Conservation (phyloP, 2,888 invertebrate species). For the Hydrotaea diabolus region DNA sequence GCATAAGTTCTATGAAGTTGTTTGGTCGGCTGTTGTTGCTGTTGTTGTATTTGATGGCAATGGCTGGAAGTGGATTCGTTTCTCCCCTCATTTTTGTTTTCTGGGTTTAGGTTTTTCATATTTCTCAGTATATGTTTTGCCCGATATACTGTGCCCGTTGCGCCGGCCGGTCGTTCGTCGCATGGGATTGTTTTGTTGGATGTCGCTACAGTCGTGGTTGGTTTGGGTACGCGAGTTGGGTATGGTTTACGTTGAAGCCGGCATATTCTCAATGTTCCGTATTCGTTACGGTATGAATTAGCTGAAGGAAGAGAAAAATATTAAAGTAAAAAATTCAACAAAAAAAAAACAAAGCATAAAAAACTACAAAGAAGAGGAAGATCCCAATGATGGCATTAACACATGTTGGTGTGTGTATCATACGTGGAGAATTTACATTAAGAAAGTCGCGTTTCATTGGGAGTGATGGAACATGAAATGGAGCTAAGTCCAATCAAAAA, state of each 20-base stretch:
- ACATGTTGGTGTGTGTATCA: slow-evolving; percentile 47
- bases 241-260: slow-evolving; percentile 49
- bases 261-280: slow-evolving; percentile 61
- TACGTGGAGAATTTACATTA: neutral
- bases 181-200: slow-evolving; percentile 49
- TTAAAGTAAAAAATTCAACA: slow-evolving; percentile 1
- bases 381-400: slow-evolving; percentile 55
- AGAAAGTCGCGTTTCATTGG: neutral
- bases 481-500: too few species aligned
- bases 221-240: slow-evolving; percentile 13
- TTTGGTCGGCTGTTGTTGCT: slow-evolving; percentile 30
- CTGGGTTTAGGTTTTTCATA: neutral
- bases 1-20: slow-evolving; percentile 68
- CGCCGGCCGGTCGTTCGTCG: slow-evolving; percentile 53
- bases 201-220: neutral
- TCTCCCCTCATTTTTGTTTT: slow-evolving; percentile 4
- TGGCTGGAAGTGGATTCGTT: slow-evolving; percentile 19
- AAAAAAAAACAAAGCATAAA: slow-evolving; percentile 30
- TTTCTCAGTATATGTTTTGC: slow-evolving; percentile 11
- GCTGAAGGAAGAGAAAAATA: slow-evolving; percentile 42
- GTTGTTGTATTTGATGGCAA: slow-evolving; percentile 31
- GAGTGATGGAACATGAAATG: neutral
- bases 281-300: slow-evolving; percentile 68
- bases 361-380: slow-evolving; percentile 36
- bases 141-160: neutral